Conservation (phyloP, 2,888 invertebrate species). For the Aphelenchoides bicaudatus region DNA sequence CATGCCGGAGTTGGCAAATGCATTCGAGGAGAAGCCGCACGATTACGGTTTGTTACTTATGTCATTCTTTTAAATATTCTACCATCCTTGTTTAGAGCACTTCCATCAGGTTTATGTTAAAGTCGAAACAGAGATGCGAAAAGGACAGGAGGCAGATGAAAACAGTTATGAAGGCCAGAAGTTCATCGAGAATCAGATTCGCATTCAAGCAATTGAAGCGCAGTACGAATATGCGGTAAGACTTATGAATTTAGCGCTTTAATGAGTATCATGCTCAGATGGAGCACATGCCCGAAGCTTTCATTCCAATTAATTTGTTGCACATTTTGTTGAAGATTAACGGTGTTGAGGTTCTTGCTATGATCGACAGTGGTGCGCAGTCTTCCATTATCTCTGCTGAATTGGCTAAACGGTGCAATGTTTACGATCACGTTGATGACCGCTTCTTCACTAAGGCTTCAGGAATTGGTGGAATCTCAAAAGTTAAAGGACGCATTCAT, state of each 20-base stretch:
- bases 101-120: constrained; percentile 20
- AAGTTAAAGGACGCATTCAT: constrained; percentile 91
- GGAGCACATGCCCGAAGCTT: constrained; percentile 96
- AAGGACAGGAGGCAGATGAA: constrained; percentile 7
- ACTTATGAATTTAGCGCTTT: constrained; percentile 72
- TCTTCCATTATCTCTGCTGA: constrained; percentile 95
- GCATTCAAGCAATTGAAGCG: constrained; percentile 87
- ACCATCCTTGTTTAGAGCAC: constrained; percentile 22
- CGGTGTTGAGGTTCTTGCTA: constrained; percentile 91
- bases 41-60: constrained; percentile 36
- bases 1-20: constrained; percentile 25
- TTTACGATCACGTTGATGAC: constrained; percentile 43
- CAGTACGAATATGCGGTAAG: constrained; percentile 96
- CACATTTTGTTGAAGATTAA: constrained; percentile 95
- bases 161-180: constrained; percentile 19
- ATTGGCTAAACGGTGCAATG: constrained; percentile 71
- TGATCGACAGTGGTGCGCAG: constrained; percentile 96
- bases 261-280: constrained; percentile 90
- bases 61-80: background rate
- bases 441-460: constrained; percentile 60
- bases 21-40: constrained; percentile 29
- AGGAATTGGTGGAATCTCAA: constrained; percentile 94
- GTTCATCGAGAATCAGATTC: constrained; percentile 18
- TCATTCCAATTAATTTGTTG: constrained; percentile 94
- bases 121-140: constrained; percentile 4